Base-by-base conservation (phyloP, 2,113 vertebrate genomes). In the Chunga burmeisteri region DNA sequence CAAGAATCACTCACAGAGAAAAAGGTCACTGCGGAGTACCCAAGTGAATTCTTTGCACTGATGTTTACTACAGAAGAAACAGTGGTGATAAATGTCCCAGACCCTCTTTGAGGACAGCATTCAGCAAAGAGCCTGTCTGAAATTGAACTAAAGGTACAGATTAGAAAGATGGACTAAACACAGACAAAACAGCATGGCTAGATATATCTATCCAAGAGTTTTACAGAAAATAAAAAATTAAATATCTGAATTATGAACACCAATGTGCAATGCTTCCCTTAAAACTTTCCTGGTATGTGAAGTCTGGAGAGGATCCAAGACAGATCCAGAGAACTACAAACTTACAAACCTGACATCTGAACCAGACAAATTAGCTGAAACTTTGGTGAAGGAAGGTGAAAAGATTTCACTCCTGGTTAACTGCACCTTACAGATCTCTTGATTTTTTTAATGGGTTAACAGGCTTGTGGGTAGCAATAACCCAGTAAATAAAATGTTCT, bases 171-270 rank as follows among this genome's bases (percentile, higher is more conserved):
- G 56, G 38, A 75, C 68, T 38, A 75, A 94, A 40, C 6, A 66
- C 16, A 61, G 65, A 72, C 18, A 87, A 78, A 81, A 67, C 11
- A 89, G 44, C 32, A 75, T 23, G 58, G 46, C 30, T 86, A 22
- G 49, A 65, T 55, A 14, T 68, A 87, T 79, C 85, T 74, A 87
- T 40, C 36, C 70, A 30, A 32, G 56, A 75, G 61, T 68, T 72
- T 78, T 44, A 34, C 23, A 85, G 73, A 34, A 91, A 91, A 93
- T 71, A 83, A 85, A 95, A 93, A 67, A 72, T 63, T 50, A 84
- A 95, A 42, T 85, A 87, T 52, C 36, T 95, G 89, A 96, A 96
- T 95, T 94, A 95, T 93, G 94, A 96, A 90, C 81, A 87, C 7
- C 61, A 52, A 93, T 65, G 78, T 96, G 89, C 87, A 93, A 20